Base-by-base conservation (phyloP, 2,888 invertebrate species). In the Heliconius sara region DNA sequence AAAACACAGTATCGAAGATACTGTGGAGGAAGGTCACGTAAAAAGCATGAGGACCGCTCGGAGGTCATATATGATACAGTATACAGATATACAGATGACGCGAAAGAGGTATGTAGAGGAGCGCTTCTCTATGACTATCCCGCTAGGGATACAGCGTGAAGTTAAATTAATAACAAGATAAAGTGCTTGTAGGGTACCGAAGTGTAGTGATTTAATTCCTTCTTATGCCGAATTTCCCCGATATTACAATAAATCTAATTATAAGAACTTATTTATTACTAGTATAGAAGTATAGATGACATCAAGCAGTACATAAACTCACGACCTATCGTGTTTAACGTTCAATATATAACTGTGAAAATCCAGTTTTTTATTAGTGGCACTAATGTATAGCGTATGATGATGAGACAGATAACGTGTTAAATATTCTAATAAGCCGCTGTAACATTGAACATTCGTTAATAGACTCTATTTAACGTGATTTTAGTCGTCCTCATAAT, bases 341-440 rank as follows among this genome's bases (percentile, higher is more conserved):
- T 63, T 1, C 7, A n/a, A 57, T 60, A 60, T 73, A 5, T 34
- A 25, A 73, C n/a, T n/a, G 27, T 30, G 57, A 57, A 30, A 57
- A 57, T n/a, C 16, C 34, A 16, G 60, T 34, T 27, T 60, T 73
- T 60, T 73, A n/a, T 60, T n/a, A 73, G 60, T 39, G 73, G n/a
- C 57, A 60, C 73, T 39, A n/a, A 10, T 22, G 10, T 66, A 75
- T 47, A 7, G 5, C 27, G 10, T 66, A 75, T 30, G 65, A 22
- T 75, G 30, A 66, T 75, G 65, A 66, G 43, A 25, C 6, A 27
- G 39, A 65, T 75, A 65, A 75, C 66, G 27, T 66, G 75, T 75
- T 65, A 75, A 75, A 75, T 75, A 65, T 65, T 75, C 75, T 75
- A 75, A 66, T 75, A 27, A 65, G 27, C 27, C 19, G 27, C 25